phyloP scores from a whole-genome alignment of 64 coral and sea anemone species.

The Dendronephthya gigantea region DNA sequence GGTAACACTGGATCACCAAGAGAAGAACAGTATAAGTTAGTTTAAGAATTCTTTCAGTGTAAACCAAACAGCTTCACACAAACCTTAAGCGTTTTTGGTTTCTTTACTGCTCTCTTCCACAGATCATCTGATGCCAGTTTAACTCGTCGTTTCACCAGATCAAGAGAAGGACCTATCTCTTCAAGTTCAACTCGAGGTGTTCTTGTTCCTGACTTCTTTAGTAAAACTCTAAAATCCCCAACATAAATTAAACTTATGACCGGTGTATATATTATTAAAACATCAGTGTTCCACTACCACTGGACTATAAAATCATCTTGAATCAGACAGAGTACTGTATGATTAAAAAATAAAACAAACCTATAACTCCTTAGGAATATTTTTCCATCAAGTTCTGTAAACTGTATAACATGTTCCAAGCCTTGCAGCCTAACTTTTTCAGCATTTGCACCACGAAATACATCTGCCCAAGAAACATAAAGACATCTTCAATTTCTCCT shows the following conservation, averaged over 20 bases:
- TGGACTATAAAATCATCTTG: no score
- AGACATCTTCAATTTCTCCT: background rate
- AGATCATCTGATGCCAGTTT: constrained; percentile 79
- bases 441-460: constrained; percentile 67
- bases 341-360: constrained; percentile 29
- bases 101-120: constrained; percentile 68
- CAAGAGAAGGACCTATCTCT: constrained; percentile 83
- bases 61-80: background rate
- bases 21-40: no score
- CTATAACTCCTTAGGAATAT: constrained; percentile 85
- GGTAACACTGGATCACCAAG: no score
- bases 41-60: background rate
- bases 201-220: constrained; percentile 84
- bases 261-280: no score
- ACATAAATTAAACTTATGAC: no score
- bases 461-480: constrained; percentile 41
- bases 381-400: constrained; percentile 59
- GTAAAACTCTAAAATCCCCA: constrained; percentile 27
- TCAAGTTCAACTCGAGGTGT: constrained; percentile 85
- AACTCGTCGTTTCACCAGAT: constrained; percentile 58
- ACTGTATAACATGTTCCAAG: constrained; percentile 80
- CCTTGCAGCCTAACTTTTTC: constrained; percentile 78
- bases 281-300: no score
- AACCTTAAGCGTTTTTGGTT: constrained; percentile 78
- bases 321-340: no score